Evolutionary conservation across 1,140 invertebrate species (phyloP), one percentile per base, ranked within the genome.

Genomic region (Drosophila yakuba): DNA sequence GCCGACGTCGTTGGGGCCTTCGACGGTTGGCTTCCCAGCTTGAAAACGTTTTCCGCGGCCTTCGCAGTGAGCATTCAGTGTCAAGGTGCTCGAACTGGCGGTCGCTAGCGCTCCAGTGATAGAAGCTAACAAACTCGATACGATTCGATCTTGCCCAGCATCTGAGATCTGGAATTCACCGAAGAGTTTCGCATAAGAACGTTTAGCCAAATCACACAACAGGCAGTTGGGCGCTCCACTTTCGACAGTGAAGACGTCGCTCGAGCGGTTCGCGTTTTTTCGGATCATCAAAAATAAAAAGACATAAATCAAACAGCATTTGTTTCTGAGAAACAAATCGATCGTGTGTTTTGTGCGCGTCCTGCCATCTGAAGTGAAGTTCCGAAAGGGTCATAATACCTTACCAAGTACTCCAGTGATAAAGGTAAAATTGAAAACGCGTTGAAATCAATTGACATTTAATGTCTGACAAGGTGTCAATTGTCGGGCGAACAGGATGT

Each of bases 71-170:
- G 43, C 83, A 86, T 86, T 86, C 83, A 88, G 84, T 88, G 83
- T 88, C 83, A 88, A 86, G 83, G 83, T 86, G 83, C 83, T 86
- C 83, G 72, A 88, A 89, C 84, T 89, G 83, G 84, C 84, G 86
- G 83, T 84, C 80, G 79, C 74, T 58, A 72, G 56, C 76, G 74
- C 78, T 64, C 71, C 64, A 82, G 62, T 72, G 61, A 83, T 72
- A 88, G 75, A 89, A 88, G 80, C 83, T 78, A 88, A 89, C 83
- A 79, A 86, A 88, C 79, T 89, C 68, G 78, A 88, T 81, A 69
- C 58, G 62, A 71, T 69, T 74, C 66, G 71, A 68, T 80, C 76
- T 77, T 79, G 69, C 74, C 63, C 69, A 82, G 80, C 78, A 80
- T 84, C 80, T 72, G 35, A 55, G 66, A 58, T 63, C 80, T 72